Conservation (phyloP, 2,888 invertebrate species). For the Cremastobaeus sp. region DNA sequence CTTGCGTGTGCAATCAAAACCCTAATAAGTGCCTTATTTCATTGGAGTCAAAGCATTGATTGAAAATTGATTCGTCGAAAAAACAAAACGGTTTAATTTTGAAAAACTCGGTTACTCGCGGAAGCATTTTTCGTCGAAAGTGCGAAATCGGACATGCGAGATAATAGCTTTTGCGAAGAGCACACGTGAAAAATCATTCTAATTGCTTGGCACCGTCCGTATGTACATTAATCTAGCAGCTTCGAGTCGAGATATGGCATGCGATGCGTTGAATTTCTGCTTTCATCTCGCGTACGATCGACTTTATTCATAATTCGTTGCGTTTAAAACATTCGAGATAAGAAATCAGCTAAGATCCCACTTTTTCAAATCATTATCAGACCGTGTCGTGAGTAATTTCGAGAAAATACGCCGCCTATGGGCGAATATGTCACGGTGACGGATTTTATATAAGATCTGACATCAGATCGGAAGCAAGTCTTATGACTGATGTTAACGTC, state of each 20-base stretch:
- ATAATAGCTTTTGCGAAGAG: constrained; percentile 19
- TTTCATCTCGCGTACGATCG: constrained; percentile 16
- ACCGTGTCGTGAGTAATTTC: too few species aligned
- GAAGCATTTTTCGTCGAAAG: not conserved
- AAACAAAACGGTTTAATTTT: constrained; percentile 13
- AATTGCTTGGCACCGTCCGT: constrained; percentile 20
- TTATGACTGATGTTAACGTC: too few species aligned
- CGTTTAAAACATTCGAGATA: constrained; percentile 15
- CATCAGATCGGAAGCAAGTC: too few species aligned
- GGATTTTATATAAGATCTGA: too few species aligned
- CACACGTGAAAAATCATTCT: constrained; percentile 19
- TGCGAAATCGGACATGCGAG: constrained; percentile 11
- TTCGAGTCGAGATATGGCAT: constrained; percentile 1
- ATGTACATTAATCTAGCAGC: constrained; percentile 7
- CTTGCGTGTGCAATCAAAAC: too few species aligned
- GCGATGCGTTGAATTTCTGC: constrained; percentile 13
- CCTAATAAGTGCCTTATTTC: too few species aligned
- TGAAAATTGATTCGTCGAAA: constrained; percentile 16
- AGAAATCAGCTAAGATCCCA: too few species aligned
- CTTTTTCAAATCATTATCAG: too few species aligned
- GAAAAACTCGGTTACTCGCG: constrained; percentile 9
- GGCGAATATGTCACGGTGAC: too few species aligned
- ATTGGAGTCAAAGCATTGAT: too few species aligned
- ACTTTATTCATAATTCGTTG: constrained; percentile 14
- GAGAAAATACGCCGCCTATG: too few species aligned